Base-by-base conservation (phyloP, 2,113 vertebrate species). In the Pygoscelis antarcticus region DNA sequence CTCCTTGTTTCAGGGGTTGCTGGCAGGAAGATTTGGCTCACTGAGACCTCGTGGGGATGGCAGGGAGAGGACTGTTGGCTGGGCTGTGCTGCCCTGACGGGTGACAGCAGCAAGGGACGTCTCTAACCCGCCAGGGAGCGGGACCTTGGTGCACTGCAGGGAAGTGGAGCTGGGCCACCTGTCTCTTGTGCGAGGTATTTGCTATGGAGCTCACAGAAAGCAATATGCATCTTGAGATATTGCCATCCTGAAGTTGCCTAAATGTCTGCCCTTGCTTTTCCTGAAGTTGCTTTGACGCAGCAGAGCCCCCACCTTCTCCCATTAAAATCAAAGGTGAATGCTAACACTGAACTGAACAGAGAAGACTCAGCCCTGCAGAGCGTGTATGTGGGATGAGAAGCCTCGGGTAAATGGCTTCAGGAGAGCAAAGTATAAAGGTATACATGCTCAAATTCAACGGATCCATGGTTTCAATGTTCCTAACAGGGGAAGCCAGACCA, bases 381-480 rank as follows among this genome's bases (percentile, higher is more conserved):
- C 54, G 44, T n/a, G 10, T 1, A 8, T 22, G 1, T 20, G 49
- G 84, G 65, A 13, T 12, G 61, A 57, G 76, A 22, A 65, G 51
- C 75, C 57, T 20, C 27, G 23, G 44, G 19, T 3, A 16, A 70
- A 55, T 22, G 58, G 46, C 40, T 79, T 19, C 4, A 7, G 3
- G 93, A 55, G 51, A 62, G 22, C 40, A 54, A 34, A 83, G n/a
- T 8, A 9, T 23, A 55, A 19, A 87, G 44, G 42, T 12, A 14
- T 38, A 11, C 5, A 3, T 40, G 61, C 38, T 17, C 6, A 81
- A 20, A 78, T 84, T 58, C 7, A 23, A 30, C 79, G 78, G 16
- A 14, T 11, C 17, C 42, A 1, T 0, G 2, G 9, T 38, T 54
- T 55, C n/a, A 30, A 1, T 22, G 22, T 12, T 55, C 75, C 36